Evolutionary conservation across 2,113 vertebrate genomes (phyloP), one percentile per base, ranked within the genome.

Genomic region (Serilophus lunatus): DNA sequence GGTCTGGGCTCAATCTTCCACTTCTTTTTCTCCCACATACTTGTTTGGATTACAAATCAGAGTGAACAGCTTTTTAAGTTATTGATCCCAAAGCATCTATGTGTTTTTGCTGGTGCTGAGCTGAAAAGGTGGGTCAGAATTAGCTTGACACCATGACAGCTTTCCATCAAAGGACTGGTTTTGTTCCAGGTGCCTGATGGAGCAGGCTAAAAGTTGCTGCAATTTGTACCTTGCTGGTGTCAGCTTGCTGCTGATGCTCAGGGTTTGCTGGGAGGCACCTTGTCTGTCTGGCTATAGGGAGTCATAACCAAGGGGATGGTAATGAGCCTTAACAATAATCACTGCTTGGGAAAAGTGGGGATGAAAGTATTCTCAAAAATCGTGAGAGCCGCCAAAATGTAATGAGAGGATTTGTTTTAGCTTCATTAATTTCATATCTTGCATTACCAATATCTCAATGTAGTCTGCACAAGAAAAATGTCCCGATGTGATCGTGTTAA

Each of bases 131-230:
- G 68, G 92, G 79, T 88, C 85, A 81, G 60, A 83, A 77, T 93
- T 59, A 80, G 64, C 68, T 90, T 93, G n/a, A 69, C 75, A 71
- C 70, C 35, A 3, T 50, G 89, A 87, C 82, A 87, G 42, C 84
- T 92, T 76, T 90, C 79, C 44, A 68, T 95, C 71, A 60, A 63
- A 74, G 78, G 54, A n/a, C 82, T 92, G 79, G 47, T 90, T 92
- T 93, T 47, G 31, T 86, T 94, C 85, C 94, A 94, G 82, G 85
- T 91, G 79, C 92, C 90, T 90, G 59, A 88, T 82, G 78, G 90
- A 96, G 50, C 71, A 51, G 70, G 42, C 38, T 85, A 26, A 61
- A 91, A 91, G 85, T 63, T 82, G 35, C 56, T 94, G 71, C 44
- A 59, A 2, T 86, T 86, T 80, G 18, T 79, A 87, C 66, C 63